Percentiles rank a stretch among this genome's conserved stretches.
Conservation (phyloP, 2,113 vertebrate genomes). For the Lipophrys pholis region DNA sequence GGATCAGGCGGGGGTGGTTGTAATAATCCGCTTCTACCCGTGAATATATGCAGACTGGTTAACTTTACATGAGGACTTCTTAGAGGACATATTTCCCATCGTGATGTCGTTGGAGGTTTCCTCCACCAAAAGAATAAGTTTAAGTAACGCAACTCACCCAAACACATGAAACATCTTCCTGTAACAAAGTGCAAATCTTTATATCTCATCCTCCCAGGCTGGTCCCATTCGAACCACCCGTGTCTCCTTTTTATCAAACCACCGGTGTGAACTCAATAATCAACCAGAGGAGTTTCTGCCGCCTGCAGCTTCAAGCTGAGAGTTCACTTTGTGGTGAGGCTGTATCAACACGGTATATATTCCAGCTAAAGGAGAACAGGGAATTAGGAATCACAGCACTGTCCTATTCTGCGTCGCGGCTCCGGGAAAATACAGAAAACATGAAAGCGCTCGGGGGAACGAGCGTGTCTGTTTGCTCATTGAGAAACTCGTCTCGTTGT, state of each 20-base stretch:
- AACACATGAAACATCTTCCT: too few relatives aligned
- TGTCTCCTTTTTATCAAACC: constrained; percentile 22
- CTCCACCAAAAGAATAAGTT: too few relatives aligned
- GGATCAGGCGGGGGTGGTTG: too few relatives aligned
- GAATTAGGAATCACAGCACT: constrained; percentile 42
- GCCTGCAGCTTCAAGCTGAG: constrained; percentile 49
- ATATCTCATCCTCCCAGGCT: too few relatives aligned
- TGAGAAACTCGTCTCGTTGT: constrained; percentile 25
- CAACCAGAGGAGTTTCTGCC: constrained; percentile 21
- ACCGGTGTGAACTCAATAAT: constrained; percentile 43
- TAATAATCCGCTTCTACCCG: too few relatives aligned
- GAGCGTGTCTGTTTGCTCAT: constrained; percentile 26
- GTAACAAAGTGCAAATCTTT: too few relatives aligned
- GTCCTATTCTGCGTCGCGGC: constrained; percentile 26
- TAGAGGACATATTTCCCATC: too few relatives aligned
- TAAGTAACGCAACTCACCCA: too few relatives aligned
- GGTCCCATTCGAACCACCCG: too few relatives aligned
- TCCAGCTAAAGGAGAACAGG: constrained; percentile 24
- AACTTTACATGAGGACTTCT: too few relatives aligned
- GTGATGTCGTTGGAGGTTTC: too few relatives aligned
- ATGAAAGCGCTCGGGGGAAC: constrained; percentile 48
- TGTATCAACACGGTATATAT: constrained; percentile 43
- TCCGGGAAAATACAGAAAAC: constrained; percentile 29
- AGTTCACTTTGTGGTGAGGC: constrained; percentile 23
- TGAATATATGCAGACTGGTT: too few relatives aligned